Evolutionary conservation across 2,797 vertebrate species (phyloP).

Genomic region (Sebastes nivosus): DNA sequence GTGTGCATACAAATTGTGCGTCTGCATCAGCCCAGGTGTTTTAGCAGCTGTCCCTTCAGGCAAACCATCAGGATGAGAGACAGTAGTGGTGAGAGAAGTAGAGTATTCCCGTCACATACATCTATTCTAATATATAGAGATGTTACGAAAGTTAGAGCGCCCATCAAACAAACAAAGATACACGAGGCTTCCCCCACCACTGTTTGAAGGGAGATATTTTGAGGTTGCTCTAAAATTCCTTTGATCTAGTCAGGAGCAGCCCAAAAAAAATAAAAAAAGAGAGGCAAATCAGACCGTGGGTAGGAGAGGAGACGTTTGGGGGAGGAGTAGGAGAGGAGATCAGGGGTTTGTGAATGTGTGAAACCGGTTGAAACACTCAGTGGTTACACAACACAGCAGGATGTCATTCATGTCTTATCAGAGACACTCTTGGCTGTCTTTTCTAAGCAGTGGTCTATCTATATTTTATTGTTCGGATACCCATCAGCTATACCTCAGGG

Average conservation of each 20-base stretch:
- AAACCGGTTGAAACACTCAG: constrained; percentile 18
- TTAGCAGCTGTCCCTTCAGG: constrained; percentile 42
- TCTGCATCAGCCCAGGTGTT: constrained; percentile 42
- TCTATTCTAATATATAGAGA: constrained; percentile 29
- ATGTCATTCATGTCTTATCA: constrained; percentile 1
- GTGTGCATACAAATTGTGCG: constrained; percentile 18
- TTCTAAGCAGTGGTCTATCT: background rate
- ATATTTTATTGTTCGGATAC: background rate
- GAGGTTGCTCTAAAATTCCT: constrained; percentile 68
- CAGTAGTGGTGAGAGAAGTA: background rate
- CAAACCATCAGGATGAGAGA: constrained; percentile 45
- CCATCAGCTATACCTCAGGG: background rate
- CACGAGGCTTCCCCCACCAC: constrained; percentile 32
- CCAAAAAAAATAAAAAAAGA: constrained; percentile 47
- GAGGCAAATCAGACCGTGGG: constrained; percentile 26
- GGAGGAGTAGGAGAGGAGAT: constrained; percentile 23
- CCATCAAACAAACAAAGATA: constrained; percentile 53
- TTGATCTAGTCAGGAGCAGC: constrained; percentile 62
- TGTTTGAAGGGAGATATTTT: constrained; percentile 68
- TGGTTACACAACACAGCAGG: constrained; percentile 28
- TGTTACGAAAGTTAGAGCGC: constrained; percentile 22
- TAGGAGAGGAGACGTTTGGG: constrained; percentile 8
- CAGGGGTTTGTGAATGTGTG: constrained; percentile 26
- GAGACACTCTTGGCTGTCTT: background rate
- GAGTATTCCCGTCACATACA: constrained; percentile 40